Evolutionary conservation across 2,888 invertebrate genomes (phyloP).

Genomic region (Mythimna albipuncta): DNA sequence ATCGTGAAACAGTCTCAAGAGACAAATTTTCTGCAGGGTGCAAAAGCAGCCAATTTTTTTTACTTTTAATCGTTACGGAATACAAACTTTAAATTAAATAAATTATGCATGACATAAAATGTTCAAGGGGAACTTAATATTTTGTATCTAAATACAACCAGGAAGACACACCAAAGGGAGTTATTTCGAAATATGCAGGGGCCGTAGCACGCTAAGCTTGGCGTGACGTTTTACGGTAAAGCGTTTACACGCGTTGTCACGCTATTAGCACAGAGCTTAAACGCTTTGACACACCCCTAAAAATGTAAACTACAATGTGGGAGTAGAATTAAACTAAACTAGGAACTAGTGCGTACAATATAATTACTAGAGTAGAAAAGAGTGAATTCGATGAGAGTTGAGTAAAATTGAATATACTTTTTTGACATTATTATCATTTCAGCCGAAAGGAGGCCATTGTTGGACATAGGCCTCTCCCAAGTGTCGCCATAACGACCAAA

Average conservation of each 20-base stretch:
- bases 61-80: background rate
- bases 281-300: slow-evolving; percentile 37
- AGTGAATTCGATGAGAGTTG: too few relatives aligned
- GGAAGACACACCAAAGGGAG: slow-evolving; percentile 32
- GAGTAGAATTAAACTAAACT: background rate
- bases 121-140: background rate
- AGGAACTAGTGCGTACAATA: too few relatives aligned
- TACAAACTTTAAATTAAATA: background rate
- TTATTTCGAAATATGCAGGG: slow-evolving; percentile 37
- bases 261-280: slow-evolving; percentile 38
- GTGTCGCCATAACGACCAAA: too few relatives aligned
- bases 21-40: background rate
- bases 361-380: too few relatives aligned
- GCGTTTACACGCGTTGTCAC: slow-evolving; percentile 49
- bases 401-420: too few relatives aligned
- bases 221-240: slow-evolving; percentile 34
- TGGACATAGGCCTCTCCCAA: too few relatives aligned
- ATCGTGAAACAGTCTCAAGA: background rate
- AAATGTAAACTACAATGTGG: slow-evolving; percentile 11
- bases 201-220: slow-evolving; percentile 26
- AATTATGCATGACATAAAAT: background rate
- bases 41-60: background rate
- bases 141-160: slow-evolving; percentile 13
- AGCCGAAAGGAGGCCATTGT: too few relatives aligned
- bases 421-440: too few relatives aligned